Evolutionary conservation across 2,888 invertebrate species (phyloP).

Genomic region (Calameuta pallipes): DNA sequence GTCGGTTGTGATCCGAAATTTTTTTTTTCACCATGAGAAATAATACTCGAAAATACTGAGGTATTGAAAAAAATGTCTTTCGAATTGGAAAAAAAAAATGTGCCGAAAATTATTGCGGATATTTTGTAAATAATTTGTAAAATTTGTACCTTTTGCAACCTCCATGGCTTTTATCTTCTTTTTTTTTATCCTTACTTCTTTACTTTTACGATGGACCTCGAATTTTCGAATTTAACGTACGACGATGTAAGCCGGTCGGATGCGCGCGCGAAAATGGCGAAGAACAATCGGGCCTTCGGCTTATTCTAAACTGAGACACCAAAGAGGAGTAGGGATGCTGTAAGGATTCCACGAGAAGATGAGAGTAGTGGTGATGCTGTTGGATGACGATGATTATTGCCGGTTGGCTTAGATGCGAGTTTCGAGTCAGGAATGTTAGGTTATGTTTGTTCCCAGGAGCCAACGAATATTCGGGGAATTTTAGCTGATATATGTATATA

Average conservation of each 20-base stretch:
- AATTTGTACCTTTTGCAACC: constrained; percentile 49
- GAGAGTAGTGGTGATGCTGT: not conserved
- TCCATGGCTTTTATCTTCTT: constrained; percentile 41
- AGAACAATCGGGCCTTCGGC: not conserved
- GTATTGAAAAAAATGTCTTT: not conserved
- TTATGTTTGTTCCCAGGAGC: constrained; percentile 8
- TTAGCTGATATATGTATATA: constrained; percentile 20
- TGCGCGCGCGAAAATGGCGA: not conserved
- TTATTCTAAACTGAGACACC: not conserved
- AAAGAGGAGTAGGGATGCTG: constrained; percentile 2
- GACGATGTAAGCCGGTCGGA: not conserved
- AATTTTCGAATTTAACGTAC: not conserved
- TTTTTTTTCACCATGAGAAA: not conserved
- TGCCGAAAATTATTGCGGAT: not conserved
- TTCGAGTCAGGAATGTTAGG: constrained; percentile 44
- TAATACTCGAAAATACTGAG: not conserved
- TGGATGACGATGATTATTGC: not conserved
- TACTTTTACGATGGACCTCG: not conserved
- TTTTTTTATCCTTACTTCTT: not conserved
- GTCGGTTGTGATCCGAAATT: not conserved
- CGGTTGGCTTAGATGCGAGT: constrained; percentile 23
- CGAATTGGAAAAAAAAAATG: not conserved
- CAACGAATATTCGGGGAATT: constrained; percentile 51
- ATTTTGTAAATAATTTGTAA: not conserved
- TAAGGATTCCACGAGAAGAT: not conserved